phyloP scores from a whole-genome alignment of 2,797 vertebrate species.

The Okamejei kenojei region DNA sequence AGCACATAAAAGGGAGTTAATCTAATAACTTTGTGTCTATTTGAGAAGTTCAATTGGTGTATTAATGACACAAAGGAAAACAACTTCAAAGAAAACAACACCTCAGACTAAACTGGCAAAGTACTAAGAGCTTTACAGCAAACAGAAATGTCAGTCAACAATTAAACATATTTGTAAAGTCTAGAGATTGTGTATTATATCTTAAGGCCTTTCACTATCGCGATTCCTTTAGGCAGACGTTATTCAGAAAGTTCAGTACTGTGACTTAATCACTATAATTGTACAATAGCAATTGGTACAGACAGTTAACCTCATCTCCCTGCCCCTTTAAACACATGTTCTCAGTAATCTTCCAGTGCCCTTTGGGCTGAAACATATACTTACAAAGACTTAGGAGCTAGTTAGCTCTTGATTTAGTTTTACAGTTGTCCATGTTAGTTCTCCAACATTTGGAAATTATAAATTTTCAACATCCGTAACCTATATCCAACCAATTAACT shows the following conservation, averaged over 20 bases:
- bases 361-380: slow-evolving; percentile 18
- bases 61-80: not conserved
- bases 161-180: slow-evolving; percentile 34
- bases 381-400: slow-evolving; percentile 17
- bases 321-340: slow-evolving; percentile 35
- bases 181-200: slow-evolving; percentile 9
- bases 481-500: not conserved
- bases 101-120: not conserved
- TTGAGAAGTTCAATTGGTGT: not conserved
- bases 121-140: not conserved
- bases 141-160: slow-evolving; percentile 35
- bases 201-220: not conserved
- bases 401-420: not conserved
- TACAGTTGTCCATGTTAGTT: not conserved
- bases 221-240: slow-evolving; percentile 24
- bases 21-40: not conserved
- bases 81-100: not conserved
- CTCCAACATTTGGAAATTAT: not conserved
- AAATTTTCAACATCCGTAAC: not conserved
- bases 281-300: slow-evolving; percentile 30
- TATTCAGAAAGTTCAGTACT: slow-evolving; percentile 33
- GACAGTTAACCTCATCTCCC: slow-evolving; percentile 36
- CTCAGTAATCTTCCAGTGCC: slow-evolving; percentile 12
- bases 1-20: not conserved
- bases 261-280: slow-evolving; percentile 37